Evolutionary conservation across 2,113 vertebrate species (phyloP), one percentile per base, ranked within the genome.

Genomic region (Vulpes ferrilata): DNA sequence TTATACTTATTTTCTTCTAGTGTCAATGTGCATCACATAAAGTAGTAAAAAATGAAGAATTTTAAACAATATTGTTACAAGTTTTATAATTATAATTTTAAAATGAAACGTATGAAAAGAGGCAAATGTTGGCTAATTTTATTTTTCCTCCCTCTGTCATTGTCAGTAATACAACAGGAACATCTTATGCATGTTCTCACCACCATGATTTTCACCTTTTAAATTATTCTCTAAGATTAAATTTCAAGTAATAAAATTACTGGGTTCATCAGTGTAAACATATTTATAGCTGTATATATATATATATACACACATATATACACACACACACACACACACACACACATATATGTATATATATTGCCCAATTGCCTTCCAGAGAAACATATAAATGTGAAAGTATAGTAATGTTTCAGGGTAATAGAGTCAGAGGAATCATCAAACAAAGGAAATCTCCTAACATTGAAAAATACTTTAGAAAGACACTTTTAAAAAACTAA

Each of bases 181-280:
- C 53, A n/a, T 94, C 17, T 90, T 96, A 59, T 19, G 17, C 17
- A 60, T 74, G 17, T 88, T 93, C 22, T 78, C 55, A 7, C 67
- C 82, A 35, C 25, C 20, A 11, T 13, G 17, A 82, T n/a, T 23
- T 62, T 96, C 13, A 83, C 38, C 17, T 92, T 96, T 92, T 65
- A 43, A 27, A 57, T 95, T 87, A 69, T 76, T 93, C 79, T 81
- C 69, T 96, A 96, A 73, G 57, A 95, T 57, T 96, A 86, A 94
- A 79, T 93, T 82, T 79, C 78, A 94, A 57, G 57, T n/a, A 93
- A 89, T 95, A 51, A 30, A 97, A 82, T 88, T 73, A 85, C 69
- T 94, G n/a, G 55, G 12, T 79, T 51, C 62, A 93, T 91, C 20
- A 11, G 9, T 64, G 87, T 74, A 95, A 71, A 90, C 38, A 71